Base-by-base conservation (phyloP, 2,113 vertebrate genomes). In the Hymenochirus boettgeri region DNA sequence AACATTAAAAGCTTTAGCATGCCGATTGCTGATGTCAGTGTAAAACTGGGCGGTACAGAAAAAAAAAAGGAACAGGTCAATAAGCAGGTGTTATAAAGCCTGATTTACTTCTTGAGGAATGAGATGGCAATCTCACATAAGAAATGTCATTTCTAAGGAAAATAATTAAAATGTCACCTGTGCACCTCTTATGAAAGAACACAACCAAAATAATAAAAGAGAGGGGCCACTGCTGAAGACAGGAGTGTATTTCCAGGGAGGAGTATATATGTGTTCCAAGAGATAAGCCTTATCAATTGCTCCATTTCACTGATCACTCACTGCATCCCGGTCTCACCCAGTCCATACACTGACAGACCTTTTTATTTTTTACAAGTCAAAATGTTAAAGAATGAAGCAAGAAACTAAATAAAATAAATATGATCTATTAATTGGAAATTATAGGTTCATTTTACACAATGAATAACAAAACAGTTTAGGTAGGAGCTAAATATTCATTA, bases 51-150 rank as follows among this genome's bases (percentile, higher is more conserved):
- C 77, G 83, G 82, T 76, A 79, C 77, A 74, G 61, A 54, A 46
- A 65, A 61, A n/a, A n/a, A n/a, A n/a, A n/a, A n/a, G n/a, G 70
- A 70, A 70, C 15, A 72, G 74, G 76, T 76, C 77, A 81, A 79
- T 80, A 85, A 80, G 85, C 88, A 89, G 86, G 85, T 88, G 82
- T 86, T 87, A 80, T 83, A 72, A 87, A 83, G 91, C 81, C 74
- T 78, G 85, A 79, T 84, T 74, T 77, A 84, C 86, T 84, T 89
- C 59, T 80, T 61, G 0, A 48, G 63, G 73, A 65, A 91, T 67
- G 69, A 70, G 76, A 73, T 60, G 74, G 72, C 60, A 72, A 61
- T 60, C 61, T 53, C 70, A 65, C 52, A 62, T 61, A 66, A 78
- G 39, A 57, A 23, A 29, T 65, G 73, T 11, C 57, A 65, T 33